Evolutionary conservation across 2,888 invertebrate species (phyloP).

Genomic region (Alloplasta piceator): DNA sequence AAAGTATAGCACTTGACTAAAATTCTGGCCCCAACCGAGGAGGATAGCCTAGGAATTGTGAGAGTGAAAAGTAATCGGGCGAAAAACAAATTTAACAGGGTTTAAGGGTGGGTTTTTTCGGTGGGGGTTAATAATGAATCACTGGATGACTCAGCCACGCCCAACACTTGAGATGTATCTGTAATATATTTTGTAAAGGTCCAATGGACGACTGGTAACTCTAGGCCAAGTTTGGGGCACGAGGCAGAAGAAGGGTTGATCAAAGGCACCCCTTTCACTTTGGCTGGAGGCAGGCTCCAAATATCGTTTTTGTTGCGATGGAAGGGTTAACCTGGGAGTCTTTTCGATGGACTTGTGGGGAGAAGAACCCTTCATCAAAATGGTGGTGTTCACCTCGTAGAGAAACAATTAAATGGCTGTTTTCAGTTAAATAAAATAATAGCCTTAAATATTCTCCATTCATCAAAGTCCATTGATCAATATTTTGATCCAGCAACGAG

Average conservation of each 20-base stretch:
- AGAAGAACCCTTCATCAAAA: slow-evolving; percentile 41
- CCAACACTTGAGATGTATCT: slow-evolving; percentile 20
- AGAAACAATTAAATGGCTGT: no score
- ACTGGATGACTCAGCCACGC: slow-evolving; percentile 43
- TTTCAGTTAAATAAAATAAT: no score
- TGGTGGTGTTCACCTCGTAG: slow-evolving; percentile 2
- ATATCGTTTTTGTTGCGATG: slow-evolving; percentile 35
- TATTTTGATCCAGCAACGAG: no score
- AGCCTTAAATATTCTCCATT: no score
- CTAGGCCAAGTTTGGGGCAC: slow-evolving; percentile 16
- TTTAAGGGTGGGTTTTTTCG: slow-evolving; percentile 7
- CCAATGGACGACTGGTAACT: slow-evolving; percentile 50
- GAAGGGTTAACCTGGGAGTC: slow-evolving; percentile 50
- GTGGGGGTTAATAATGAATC: not conserved
- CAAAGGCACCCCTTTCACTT: slow-evolving; percentile 47
- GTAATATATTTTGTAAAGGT: slow-evolving; percentile 24
- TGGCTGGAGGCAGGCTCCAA: slow-evolving; percentile 14
- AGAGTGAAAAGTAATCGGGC: slow-evolving; percentile 21
- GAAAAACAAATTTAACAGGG: slow-evolving; percentile 7
- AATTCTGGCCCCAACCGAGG: slow-evolving; percentile 19
- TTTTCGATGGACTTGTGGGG: not conserved
- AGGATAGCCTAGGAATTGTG: not conserved
- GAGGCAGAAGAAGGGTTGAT: slow-evolving; percentile 57
- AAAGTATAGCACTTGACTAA: slow-evolving; percentile 4
- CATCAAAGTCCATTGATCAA: no score